Base-by-base conservation (phyloP, 2,797 vertebrate species). In the Neomorphus geoffroyi region DNA sequence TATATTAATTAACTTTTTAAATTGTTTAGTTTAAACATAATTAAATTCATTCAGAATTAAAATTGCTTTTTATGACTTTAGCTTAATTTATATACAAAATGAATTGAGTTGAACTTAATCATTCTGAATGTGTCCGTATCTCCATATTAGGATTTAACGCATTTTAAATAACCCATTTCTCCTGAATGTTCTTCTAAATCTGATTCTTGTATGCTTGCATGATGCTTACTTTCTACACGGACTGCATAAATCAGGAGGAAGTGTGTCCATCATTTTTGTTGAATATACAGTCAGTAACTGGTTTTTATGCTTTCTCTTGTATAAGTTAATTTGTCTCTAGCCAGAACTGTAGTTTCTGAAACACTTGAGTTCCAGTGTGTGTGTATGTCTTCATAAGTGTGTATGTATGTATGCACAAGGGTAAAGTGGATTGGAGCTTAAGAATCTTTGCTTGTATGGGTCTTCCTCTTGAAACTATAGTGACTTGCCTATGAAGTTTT, bases 1-100 rank as follows among this genome's bases (percentile, higher is more conserved):
- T 74, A 45, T 58, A 72, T 82, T 6, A 79, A 80, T 90, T 93
- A 77, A 73, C 70, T 94, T 85, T 88, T 82, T 2, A n/a, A 89
- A 87, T 77, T 57, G 45, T 80, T 93, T 82, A 35, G 16, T 80
- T 96, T 92, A 90, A 92, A 90, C 30, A 39, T 86, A 70, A 93
- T 94, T 93, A 92, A 89, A 85, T 15, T 92, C 13, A 87, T 71
- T 88, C 39, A 79, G 72, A 91, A 94, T 96, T 86, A 90, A 88
- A 95, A 88, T 86, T 58, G 39, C 33, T 51, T 92, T 90, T 91
- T 77, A 83, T 80, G 16, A 62, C 45, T 82, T 70, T 33, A 82
- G 8, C 24, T 88, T 79, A 70, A 80, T 93, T 83, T 86, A 9
- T 88, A 78, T 77, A 48, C 80, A 48, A 83, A 94, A 82, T 77